Evolutionary conservation across 2,113 vertebrate genomes (phyloP), one percentile per base, ranked within the genome.

Genomic region (Corydoras sp.): DNA sequence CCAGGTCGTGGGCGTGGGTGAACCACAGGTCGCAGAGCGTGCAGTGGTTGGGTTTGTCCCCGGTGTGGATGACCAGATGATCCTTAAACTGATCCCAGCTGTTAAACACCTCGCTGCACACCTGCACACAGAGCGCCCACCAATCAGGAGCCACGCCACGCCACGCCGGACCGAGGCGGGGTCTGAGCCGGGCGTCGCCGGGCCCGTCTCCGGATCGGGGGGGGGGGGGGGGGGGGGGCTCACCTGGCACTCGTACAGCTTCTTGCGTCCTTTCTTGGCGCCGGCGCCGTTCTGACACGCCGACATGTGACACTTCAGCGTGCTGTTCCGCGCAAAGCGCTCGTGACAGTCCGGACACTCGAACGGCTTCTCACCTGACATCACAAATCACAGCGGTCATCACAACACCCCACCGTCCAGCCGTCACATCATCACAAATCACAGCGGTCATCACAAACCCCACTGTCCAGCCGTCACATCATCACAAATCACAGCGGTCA

Each of bases 81-180:
- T 97, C 92, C 86, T 99, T 99, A 72, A 98, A 99, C 69, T 96
- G 93, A 82, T 99, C 97, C 97, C 97, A 99, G 86, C 94, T 95
- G 85, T 97, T 98, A 82, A 98, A 99, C 13, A 97, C 91, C 24
- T 95, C 97, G 84, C 91, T 94, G 87, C 97, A 99, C 62, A 98
- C 96, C 97, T 99, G 85, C 62, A 65, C 24, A 66, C 64, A n/a
- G 9, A 18, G 10, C 58, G 29, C 18, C 3, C 30, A 35, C 12
- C 5, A 50, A 14, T 12, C 48, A 14, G 35, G 14, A 0, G 9
- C 15, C n/a, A 14, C 88, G 18, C 18, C 18, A 24, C 18, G 18
- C 18, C 18, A 2, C 18, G 18, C 18, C 18, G 18, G 1, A 24
- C 2, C 18, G 18, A 24, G 18, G 18, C 18, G 18, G 18, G 18